These are phyloP conservation scores for Apamea crenata DNA, from an alignment of 2,888 invertebrate species.

Conservation along the genomic window DNA sequence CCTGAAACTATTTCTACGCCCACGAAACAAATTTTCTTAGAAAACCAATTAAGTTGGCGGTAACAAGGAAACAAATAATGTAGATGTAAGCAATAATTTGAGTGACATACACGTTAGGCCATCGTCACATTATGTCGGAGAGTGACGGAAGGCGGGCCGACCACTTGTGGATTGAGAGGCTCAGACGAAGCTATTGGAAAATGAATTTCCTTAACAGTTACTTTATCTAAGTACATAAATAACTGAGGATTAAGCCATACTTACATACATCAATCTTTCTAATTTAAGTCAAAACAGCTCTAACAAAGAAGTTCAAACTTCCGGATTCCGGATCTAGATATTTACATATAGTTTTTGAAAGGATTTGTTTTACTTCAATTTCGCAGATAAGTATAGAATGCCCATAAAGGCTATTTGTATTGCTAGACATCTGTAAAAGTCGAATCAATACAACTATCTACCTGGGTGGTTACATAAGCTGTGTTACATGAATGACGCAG, in stretches of 20 bases:
- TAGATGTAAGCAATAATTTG: constrained; percentile 39
- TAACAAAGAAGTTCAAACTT: neutral
- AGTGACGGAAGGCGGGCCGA: constrained; percentile 81
- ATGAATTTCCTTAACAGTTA: constrained; percentile 70
- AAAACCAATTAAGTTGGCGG: neutral
- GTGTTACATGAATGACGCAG: constrained; percentile 21
- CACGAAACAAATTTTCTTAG: neutral
- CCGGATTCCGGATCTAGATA: neutral
- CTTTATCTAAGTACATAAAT: constrained; percentile 9
- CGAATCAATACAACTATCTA: constrained; percentile 33
- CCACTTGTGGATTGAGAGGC: constrained; percentile 87
- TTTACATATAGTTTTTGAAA: neutral
- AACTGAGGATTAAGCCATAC: neutral
- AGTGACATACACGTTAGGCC: constrained; percentile 56
- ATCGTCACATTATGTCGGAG: constrained; percentile 68
- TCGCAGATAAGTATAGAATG: neutral
- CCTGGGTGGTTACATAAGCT: constrained; percentile 41
- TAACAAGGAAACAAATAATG: constrained; percentile 16
- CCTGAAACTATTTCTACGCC: neutral
- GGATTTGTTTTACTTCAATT: neutral
- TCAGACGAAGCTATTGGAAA: constrained; percentile 78
- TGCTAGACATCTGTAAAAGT: constrained; percentile 23
- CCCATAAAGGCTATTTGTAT: neutral
- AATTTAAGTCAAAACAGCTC: neutral
- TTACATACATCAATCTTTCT: neutral